Percentiles rank a stretch among this genome's conserved stretches.
These are phyloP conservation scores for Bellardia pandia DNA, from an alignment of 2,888 invertebrate species.

Conservation along the genomic window DNA sequence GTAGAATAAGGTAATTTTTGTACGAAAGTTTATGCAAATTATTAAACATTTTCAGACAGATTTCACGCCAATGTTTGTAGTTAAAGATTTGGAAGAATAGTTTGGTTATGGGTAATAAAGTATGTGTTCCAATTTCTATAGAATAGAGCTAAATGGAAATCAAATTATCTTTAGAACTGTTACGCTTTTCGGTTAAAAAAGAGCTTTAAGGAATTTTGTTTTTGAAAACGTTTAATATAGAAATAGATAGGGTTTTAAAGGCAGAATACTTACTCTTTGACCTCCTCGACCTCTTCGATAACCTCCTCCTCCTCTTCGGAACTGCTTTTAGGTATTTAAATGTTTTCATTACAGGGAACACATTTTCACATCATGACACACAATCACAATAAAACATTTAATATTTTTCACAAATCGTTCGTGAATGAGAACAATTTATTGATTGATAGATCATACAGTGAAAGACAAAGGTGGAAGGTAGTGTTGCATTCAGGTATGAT, in stretches of 20 bases:
- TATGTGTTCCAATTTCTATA: not conserved
- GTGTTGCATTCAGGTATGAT: slow-evolving; percentile 35
- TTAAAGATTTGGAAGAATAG: not conserved
- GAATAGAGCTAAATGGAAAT: slow-evolving; percentile 16
- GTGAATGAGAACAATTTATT: slow-evolving; percentile 25
- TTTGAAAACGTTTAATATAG: not conserved
- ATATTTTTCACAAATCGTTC: slow-evolving; percentile 48
- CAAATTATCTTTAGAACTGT: slow-evolving; percentile 24
- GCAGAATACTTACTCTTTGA: slow-evolving; percentile 63
- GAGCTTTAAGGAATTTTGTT: slow-evolving; percentile 30
- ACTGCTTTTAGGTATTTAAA: slow-evolving; percentile 77
- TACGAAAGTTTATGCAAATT: slow-evolving; percentile 27
- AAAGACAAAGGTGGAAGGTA: slow-evolving; percentile 49
- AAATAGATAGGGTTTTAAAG: slow-evolving; percentile 24
- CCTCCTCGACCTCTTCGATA: slow-evolving; percentile 83
- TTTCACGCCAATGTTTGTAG: not conserved
- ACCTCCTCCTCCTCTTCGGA: slow-evolving; percentile 84
- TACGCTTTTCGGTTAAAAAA: slow-evolving; percentile 60
- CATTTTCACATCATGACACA: slow-evolving; percentile 64
- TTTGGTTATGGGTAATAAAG: not conserved
- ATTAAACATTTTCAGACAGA: not conserved
- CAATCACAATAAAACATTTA: slow-evolving; percentile 61
- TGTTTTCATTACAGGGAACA: slow-evolving; percentile 68
- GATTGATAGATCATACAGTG: slow-evolving; percentile 58
- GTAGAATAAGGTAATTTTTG: slow-evolving; percentile 18